A percentile compares a stretch with the other conserved stretches of the same genome.
These are phyloP conservation scores for Platyrinchus mystaceus DNA, from an alignment of 2,797 vertebrate genomes.

Conservation along the genomic window DNA sequence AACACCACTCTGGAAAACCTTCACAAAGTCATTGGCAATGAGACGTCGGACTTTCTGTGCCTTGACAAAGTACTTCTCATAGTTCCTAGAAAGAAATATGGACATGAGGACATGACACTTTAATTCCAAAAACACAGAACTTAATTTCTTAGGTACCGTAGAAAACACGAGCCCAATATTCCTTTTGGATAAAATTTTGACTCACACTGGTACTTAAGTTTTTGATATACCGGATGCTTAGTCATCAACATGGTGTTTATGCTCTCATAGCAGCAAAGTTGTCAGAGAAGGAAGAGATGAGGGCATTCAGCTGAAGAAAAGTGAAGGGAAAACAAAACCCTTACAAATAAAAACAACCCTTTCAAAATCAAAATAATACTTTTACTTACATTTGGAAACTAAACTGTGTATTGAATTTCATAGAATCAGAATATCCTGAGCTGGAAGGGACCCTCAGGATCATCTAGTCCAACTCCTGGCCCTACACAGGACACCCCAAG, in stretches of 20 bases:
- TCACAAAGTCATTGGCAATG: slow-evolving; percentile 87
- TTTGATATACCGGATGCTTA: not conserved
- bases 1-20: slow-evolving; percentile 84
- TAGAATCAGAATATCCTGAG: not conserved
- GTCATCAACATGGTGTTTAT: not conserved
- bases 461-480: not conserved
- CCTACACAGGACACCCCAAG: not conserved
- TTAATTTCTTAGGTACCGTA: not conserved
- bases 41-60: slow-evolving; percentile 93
- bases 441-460: not conserved
- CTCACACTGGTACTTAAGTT: not conserved
- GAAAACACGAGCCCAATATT: not conserved
- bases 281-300: not conserved
- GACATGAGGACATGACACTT: not conserved
- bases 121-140: not conserved
- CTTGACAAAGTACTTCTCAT: slow-evolving; percentile 90
- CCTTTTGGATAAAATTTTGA: not conserved
- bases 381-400: not conserved
- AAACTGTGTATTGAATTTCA: not conserved
- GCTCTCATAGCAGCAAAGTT: not conserved
- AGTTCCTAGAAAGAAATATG: slow-evolving; percentile 81
- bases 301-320: not conserved
- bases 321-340: not conserved
- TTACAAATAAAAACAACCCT: not conserved
- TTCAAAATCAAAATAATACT: not conserved